Evolutionary conservation across 2,888 invertebrate species (phyloP).

Genomic region (Julus scandinavius): DNA sequence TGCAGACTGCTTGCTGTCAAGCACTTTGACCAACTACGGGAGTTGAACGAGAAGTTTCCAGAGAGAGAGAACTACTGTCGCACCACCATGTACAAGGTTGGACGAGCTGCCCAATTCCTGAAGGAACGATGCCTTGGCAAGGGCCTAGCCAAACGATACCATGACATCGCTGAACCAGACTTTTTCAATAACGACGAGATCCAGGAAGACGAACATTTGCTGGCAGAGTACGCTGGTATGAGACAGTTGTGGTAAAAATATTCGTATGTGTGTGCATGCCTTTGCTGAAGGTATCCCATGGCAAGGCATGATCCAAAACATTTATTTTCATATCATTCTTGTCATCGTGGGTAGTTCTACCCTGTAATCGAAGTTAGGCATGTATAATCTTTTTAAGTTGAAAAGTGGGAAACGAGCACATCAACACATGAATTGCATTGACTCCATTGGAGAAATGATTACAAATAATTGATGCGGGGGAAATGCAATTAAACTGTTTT

Average conservation of each 20-base stretch:
- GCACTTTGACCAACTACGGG: neutral
- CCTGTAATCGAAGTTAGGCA: no score
- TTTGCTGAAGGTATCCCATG: no score
- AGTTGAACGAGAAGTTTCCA: neutral
- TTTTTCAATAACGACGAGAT: neutral
- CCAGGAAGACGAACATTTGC: neutral
- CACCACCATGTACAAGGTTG: neutral
- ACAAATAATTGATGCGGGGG: no score
- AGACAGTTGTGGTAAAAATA: neutral
- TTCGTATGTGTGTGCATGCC: no score
- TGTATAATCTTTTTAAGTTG: no score
- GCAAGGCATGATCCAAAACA: no score
- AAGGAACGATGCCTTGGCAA: neutral
- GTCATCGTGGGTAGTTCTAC: no score
- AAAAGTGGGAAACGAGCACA: no score
- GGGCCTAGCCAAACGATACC: neutral
- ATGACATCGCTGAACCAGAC: neutral
- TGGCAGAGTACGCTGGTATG: neutral
- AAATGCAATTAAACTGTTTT: no score
- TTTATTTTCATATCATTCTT: no score
- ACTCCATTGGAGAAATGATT: no score
- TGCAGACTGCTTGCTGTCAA: neutral
- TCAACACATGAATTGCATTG: no score
- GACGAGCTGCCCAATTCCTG: neutral
- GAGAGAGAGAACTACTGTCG: neutral